Conservation (phyloP, 2,113 vertebrate species). For the Corapipo altera region DNA sequence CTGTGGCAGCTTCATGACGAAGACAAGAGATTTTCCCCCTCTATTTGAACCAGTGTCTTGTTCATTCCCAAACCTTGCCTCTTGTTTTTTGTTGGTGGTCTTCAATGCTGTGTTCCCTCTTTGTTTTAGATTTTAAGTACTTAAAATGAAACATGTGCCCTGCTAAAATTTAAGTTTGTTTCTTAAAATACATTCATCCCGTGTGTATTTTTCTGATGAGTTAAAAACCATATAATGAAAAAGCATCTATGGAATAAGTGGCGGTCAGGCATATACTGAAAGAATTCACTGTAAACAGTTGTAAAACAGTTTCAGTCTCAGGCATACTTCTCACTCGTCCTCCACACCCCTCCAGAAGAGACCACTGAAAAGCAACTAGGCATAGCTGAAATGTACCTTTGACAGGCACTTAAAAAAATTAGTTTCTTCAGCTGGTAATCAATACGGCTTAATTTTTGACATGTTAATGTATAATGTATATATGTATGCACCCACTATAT, state of each 20-base stretch:
- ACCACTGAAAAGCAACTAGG: not conserved
- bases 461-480: not conserved
- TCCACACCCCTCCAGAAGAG: not conserved
- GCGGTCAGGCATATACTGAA: not conserved
- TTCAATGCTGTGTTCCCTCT: not conserved
- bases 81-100: not conserved
- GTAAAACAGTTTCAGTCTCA: not conserved
- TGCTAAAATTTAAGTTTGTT: not conserved
- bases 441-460: not conserved
- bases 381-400: not conserved
- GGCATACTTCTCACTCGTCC: not conserved
- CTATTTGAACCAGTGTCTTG: not conserved
- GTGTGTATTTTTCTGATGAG: not conserved
- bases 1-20: not conserved
- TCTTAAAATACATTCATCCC: not conserved
- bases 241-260: not conserved
- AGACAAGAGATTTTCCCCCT: not conserved
- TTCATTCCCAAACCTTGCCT: not conserved
- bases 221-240: not conserved
- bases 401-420: not conserved
- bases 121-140: not conserved
- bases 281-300: not conserved
- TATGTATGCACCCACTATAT: not conserved
- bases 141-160: rapidly evolving
- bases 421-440: not conserved